Percentiles rank a stretch among this genome's conserved stretches.
Conservation (phyloP, 2,888 invertebrate genomes). For the Dasypolia templi region DNA sequence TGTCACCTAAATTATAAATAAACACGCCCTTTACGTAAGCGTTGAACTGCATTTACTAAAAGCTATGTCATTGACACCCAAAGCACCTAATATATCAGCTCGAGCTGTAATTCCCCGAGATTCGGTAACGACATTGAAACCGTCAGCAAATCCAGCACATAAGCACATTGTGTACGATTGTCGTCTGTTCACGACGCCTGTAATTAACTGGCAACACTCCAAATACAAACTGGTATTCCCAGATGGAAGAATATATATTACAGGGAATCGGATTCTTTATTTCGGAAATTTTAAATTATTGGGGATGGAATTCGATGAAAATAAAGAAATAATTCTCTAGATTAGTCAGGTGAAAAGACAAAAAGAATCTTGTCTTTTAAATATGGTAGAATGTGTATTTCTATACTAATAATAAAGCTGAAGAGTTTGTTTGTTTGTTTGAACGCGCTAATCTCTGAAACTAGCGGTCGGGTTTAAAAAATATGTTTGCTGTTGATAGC, state of each 20-base stretch:
- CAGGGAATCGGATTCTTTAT: background rate
- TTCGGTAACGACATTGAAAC: constrained; percentile 50
- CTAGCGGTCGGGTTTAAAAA: too few species aligned
- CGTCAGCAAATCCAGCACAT: constrained; percentile 35
- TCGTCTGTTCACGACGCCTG: constrained; percentile 48
- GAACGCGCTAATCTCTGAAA: too few species aligned
- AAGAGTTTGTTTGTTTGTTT: too few species aligned
- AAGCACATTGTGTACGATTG: constrained; percentile 36
- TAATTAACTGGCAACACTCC: constrained; percentile 67
- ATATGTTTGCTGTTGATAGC: too few species aligned
- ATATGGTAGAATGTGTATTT: background rate
- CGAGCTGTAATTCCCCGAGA: constrained; percentile 6
- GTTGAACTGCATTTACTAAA: background rate
- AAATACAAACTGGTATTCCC: constrained; percentile 49
- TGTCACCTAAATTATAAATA: too few species aligned
- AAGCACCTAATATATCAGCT: constrained; percentile 18
- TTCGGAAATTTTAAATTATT: too few species aligned
- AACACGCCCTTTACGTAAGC: too few species aligned
- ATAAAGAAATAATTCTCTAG: background rate
- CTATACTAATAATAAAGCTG: background rate
- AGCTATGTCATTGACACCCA: constrained; percentile 21
- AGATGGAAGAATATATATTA: constrained; percentile 33
- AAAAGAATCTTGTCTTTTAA: background rate
- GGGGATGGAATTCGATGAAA: background rate
- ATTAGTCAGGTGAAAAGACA: background rate